Base-by-base conservation (phyloP, 2,113 vertebrate species). In the Hippopotamus amphibius region DNA sequence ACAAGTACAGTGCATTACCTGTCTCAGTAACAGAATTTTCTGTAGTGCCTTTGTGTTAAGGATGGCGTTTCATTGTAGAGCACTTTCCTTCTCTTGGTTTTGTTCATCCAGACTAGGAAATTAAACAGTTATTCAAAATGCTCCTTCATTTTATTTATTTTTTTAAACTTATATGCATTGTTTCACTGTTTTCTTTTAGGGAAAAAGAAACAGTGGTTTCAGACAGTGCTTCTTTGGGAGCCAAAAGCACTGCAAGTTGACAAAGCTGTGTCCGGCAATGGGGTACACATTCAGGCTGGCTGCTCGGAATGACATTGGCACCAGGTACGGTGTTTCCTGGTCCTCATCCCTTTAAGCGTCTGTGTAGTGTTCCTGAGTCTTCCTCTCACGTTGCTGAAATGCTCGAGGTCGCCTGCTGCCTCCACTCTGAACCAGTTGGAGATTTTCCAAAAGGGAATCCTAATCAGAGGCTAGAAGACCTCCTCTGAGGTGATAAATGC, bases 241-340 rank as follows among this genome's bases (percentile, higher is more conserved):
- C 99, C 99, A 99, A 98, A 99, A 99, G 98, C 99, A 99, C 98
- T 99, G 98, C 99, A 99, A 99, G 97, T 61, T 99, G 97, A 99
- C 99, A 2, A 99, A 99, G 87, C 99, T 99, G n/a, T 99, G 99
- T 96, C 99, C 99, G 0, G 99, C 99, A 69, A 98, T 99, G 96
- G 99, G 99, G 41, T 99, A 99, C 98, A 99, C 99, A 0, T 99
- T 99, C 98, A 98, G 99, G 66, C 98, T 99, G 97, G 99, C 99
- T 1, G 99, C 99, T 22, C 99, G 99, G 97, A 99, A 99, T 30
- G 99, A 99, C 98, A 98, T 99, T 0, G 99, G 99, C 98, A 99
- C 99, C 80, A 99, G 99, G 99, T 99, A 98, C 82, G 95, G 15
- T 7, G 0, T 10, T 9, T 26, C 37, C 61, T 28, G 0, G 19